Conservation (phyloP, 2,797 vertebrate genomes). For the Lepus townsendii region DNA sequence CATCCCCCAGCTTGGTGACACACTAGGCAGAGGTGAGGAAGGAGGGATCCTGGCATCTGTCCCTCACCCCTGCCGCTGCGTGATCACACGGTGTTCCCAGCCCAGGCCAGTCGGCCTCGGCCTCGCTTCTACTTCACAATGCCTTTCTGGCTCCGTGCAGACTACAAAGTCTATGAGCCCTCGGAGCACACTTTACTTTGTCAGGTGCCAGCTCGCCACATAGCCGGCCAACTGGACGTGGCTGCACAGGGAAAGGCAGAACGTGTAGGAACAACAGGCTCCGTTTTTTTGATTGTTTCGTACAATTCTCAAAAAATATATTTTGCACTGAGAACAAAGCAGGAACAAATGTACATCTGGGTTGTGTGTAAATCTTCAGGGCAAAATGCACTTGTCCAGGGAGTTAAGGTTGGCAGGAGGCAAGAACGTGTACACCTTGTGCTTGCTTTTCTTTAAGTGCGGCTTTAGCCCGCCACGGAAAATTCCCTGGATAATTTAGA, state of each 20-base stretch:
- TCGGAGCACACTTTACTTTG: neutral
- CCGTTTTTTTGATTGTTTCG: neutral
- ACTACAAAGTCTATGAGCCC: neutral
- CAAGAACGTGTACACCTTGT: neutral
- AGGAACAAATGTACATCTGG: fast-evolving
- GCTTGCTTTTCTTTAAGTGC: neutral
- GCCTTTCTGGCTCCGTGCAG: neutral
- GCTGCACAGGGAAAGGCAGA: neutral
- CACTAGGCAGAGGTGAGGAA: neutral
- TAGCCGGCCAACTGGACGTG: neutral
- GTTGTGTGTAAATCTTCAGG: neutral
- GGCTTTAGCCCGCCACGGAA: neutral
- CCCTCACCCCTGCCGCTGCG: neutral
- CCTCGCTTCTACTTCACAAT: neutral
- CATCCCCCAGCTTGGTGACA: neutral
- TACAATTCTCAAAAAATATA: neutral
- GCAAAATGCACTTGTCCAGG: neutral
- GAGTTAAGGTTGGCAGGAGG: neutral
- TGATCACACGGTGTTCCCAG: neutral
- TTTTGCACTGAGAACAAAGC: neutral
- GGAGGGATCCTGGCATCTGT: neutral
- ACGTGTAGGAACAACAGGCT: neutral
- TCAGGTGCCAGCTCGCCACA: neutral
- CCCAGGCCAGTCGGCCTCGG: neutral
- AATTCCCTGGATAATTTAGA: neutral